A percentile compares a stretch with the other conserved stretches of the same genome.
phyloP scores from a whole-genome alignment of 2,888 invertebrate species.

The Sceliomorpha sp. region DNA sequence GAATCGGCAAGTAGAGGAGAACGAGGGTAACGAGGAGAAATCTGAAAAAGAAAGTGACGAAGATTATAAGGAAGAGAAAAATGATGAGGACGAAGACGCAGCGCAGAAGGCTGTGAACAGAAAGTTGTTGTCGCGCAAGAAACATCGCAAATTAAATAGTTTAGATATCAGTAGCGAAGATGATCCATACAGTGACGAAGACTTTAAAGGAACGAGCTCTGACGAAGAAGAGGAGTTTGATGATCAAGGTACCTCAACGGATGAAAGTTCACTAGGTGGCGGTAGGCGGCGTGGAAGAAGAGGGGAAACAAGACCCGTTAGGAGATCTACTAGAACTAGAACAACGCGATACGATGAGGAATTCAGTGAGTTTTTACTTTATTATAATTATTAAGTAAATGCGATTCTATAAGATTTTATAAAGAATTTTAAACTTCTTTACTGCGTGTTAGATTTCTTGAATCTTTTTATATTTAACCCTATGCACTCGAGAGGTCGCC shows the following conservation, averaged over 20 bases:
- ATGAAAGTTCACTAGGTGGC: constrained; percentile 82
- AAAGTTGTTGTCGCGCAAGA: constrained; percentile 80
- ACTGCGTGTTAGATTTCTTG: too few relatives aligned
- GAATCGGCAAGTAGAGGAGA: constrained; percentile 80
- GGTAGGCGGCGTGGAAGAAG: constrained; percentile 81
- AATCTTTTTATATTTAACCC: not conserved
- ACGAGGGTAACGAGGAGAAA: constrained; percentile 71
- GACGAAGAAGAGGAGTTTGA: constrained; percentile 83
- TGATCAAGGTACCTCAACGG: constrained; percentile 81
- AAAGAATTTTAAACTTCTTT: too few relatives aligned
- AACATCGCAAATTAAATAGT: constrained; percentile 88
- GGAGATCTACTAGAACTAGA: constrained; percentile 82
- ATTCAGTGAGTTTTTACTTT: constrained; percentile 80
- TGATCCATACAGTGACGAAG: constrained; percentile 92
- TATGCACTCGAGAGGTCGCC: too few relatives aligned
- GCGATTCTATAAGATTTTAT: too few relatives aligned
- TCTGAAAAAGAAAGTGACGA: constrained; percentile 74
- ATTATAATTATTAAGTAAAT: not conserved
- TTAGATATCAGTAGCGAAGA: constrained; percentile 91
- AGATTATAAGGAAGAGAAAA: constrained; percentile 76
- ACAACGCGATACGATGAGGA: constrained; percentile 82
- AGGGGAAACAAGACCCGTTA: constrained; percentile 79
- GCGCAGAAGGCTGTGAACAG: constrained; percentile 72
- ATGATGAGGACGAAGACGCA: constrained; percentile 68
- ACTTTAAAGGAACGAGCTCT: constrained; percentile 92